phyloP scores from a whole-genome alignment of 2,797 vertebrate species.

The Monodelphis domestica region DNA sequence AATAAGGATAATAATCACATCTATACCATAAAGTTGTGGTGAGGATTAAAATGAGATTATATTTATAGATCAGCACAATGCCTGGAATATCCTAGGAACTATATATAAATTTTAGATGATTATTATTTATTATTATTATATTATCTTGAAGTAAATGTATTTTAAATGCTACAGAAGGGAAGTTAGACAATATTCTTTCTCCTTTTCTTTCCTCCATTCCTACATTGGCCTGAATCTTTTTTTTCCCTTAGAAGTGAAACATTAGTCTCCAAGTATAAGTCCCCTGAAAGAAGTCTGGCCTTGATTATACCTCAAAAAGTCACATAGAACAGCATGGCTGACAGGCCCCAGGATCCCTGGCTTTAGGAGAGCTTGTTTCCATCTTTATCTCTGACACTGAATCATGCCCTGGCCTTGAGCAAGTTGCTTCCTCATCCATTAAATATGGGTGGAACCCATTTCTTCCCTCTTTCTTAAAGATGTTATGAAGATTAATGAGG shows the following conservation, averaged over 20 bases:
- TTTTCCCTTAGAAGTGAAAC: not conserved
- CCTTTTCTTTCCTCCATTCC: not conserved
- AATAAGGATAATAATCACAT: not conserved
- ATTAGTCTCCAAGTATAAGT: not conserved
- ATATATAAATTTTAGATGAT: not conserved
- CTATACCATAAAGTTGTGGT: not conserved
- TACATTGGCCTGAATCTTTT: not conserved
- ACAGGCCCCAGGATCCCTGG: not conserved
- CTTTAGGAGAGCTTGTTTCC: not conserved
- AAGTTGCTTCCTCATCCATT: slow-evolving; percentile 37
- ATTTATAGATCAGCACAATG: not conserved
- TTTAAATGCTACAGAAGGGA: no score
- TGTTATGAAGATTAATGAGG: slow-evolving; percentile 60
- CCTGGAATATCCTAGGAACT: not conserved
- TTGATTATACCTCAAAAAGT: not conserved
- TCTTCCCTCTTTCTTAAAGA: slow-evolving; percentile 51
- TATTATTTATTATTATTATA: not conserved
- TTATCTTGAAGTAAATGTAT: not conserved
- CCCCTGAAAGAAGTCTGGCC: not conserved
- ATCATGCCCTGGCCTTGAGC: slow-evolving; percentile 49
- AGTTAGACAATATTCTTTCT: no score
- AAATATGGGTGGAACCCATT: slow-evolving; percentile 38
- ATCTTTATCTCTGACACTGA: slow-evolving; percentile 24
- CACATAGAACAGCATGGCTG: not conserved
- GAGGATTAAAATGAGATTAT: not conserved